These are phyloP conservation scores for Chiloscyllium plagiosum DNA, from an alignment of 2,113 vertebrate species.

Conservation along the genomic window DNA sequence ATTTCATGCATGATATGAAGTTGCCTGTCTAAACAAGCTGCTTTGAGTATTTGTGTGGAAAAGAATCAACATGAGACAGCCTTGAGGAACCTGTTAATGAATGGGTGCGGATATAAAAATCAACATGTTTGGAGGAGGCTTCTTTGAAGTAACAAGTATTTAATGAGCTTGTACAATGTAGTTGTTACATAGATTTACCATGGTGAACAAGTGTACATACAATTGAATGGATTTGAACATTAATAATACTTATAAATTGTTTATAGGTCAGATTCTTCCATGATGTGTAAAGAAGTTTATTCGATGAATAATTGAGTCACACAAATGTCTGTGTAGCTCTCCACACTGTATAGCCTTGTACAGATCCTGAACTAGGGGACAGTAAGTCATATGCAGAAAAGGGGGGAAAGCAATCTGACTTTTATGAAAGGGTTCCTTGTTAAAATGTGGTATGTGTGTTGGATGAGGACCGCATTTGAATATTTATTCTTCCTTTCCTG, in stretches of 20 bases:
- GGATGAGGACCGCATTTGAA: neutral
- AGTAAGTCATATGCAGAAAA: neutral
- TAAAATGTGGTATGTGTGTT: neutral
- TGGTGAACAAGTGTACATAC: neutral
- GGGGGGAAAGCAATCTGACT: neutral
- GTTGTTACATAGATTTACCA: neutral
- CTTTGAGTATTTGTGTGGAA: slow-evolving; percentile 9
- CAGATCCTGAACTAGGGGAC: neutral
- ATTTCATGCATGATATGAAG: slow-evolving; percentile 20
- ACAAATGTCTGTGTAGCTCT: neutral
- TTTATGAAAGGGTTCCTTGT: neutral
- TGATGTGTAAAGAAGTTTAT: neutral
- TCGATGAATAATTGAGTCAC: neutral
- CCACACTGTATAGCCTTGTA: neutral
- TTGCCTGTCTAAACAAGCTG: slow-evolving; percentile 30
- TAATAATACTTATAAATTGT: no score
- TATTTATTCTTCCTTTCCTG: neutral
- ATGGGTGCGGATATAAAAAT: neutral
- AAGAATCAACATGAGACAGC: slow-evolving; percentile 7
- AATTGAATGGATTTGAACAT: neutral
- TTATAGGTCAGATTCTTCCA: neutral
- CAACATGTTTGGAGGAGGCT: neutral
- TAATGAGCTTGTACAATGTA: neutral
- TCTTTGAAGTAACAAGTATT: neutral
- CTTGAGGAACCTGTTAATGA: slow-evolving; percentile 22